Evolutionary conservation across 2,888 invertebrate genomes (phyloP), one percentile per base, ranked within the genome.

Genomic region (Chrysodeixis includens): DNA sequence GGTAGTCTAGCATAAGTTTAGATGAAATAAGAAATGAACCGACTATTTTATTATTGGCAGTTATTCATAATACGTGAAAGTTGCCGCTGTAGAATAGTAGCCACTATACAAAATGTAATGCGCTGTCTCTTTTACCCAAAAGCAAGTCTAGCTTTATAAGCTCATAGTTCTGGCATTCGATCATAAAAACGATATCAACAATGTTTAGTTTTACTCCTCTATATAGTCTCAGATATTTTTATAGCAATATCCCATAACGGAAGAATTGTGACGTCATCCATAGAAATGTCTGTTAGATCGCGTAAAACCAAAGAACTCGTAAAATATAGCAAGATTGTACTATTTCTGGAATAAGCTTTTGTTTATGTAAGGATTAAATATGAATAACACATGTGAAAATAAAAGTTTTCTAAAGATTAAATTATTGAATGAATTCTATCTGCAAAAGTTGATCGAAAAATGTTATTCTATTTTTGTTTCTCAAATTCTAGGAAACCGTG

Each of bases 251-350:
- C 40, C 40, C n/a, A 40, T 40, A 40, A n/a, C 40, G n/a, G n/a
- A 40, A 40, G 40, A 40, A 40, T 40, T 40, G 40, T 40, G 40
- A 40, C n/a, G 40, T n/a, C n/a, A n/a, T 40, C n/a, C 40, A n/a
- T n/a, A 40, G 40, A 14, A n/a, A n/a, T 6, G 40, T 40, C n/a
- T 18, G 46, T 16, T 20, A 3, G 7, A 10, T 18, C 10, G 18
- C 18, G 20, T 20, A 49, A 49, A 18, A 18, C 46, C 18, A 7
- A 46, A 49, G 16, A 18, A 9, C 46, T 49, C 9, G 9, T 49
- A 49, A 46, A 46, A 46, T 46, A 46, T 18, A 18, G 46, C 46
- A 46, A 46, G 46, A 46, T 46, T 46, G 46, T 46, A 14, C 12
- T 12, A 35, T 12, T 32, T 10, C 35, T 12, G 14, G 35, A 14